Percentiles rank a stretch among this genome's conserved stretches.
These are phyloP conservation scores for Fukomys damarensis DNA, from an alignment of 2,113 vertebrate genomes.

Conservation along the genomic window DNA sequence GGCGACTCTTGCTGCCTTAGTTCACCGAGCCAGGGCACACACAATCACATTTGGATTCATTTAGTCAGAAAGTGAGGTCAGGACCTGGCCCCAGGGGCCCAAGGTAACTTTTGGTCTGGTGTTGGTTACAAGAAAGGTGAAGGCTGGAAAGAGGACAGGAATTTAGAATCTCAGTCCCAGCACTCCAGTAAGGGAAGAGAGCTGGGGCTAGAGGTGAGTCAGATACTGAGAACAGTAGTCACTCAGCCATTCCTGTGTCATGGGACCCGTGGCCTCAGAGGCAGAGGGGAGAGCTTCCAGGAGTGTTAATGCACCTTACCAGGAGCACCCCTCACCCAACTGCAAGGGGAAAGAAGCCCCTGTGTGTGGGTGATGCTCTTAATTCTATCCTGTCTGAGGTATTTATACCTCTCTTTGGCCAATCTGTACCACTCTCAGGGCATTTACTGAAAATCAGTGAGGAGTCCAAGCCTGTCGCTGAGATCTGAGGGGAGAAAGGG, in stretches of 20 bases:
- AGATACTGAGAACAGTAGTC: background rate
- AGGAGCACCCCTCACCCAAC: too few relatives aligned
- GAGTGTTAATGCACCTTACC: background rate
- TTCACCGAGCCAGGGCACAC: background rate
- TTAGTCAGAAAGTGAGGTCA: background rate
- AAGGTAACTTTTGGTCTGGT: too few relatives aligned
- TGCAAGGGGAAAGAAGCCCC: background rate
- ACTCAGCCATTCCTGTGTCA: too few relatives aligned
- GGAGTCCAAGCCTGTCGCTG: background rate
- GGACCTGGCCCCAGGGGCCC: background rate
- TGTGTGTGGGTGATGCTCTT: too few relatives aligned
- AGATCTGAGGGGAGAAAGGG: too few relatives aligned
- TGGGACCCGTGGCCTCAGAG: too few relatives aligned
- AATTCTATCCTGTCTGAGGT: too few relatives aligned
- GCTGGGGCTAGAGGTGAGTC: background rate
- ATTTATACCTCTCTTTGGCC: too few relatives aligned
- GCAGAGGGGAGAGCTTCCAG: too few relatives aligned
- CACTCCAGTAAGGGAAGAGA: background rate
- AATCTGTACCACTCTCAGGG: background rate
- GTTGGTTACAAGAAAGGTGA: background rate
- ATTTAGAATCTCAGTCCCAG: background rate
- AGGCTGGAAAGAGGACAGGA: too few relatives aligned
- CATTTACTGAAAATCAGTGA: background rate
- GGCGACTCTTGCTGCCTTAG: background rate
- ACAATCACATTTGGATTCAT: background rate